Evolutionary conservation across 2,888 invertebrate species (phyloP).

Genomic region (Liopterus haemorrhoidalis): DNA sequence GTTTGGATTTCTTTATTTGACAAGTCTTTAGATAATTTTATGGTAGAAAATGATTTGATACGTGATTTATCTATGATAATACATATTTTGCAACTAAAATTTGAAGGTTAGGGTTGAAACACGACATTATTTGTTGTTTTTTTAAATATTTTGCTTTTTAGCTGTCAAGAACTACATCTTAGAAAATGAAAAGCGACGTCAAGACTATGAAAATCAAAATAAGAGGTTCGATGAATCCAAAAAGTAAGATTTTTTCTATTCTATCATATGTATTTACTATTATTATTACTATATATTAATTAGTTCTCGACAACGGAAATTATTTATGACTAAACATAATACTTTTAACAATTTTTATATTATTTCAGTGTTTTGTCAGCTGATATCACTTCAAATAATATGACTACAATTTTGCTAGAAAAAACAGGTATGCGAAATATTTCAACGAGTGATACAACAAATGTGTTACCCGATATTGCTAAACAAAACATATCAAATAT

Average conservation of each 20-base stretch:
- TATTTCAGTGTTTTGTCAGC: too few relatives aligned
- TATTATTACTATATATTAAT: too few relatives aligned
- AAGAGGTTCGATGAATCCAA: not conserved
- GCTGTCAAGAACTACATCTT: too few relatives aligned
- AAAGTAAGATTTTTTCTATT: not conserved
- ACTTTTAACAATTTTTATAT: too few relatives aligned
- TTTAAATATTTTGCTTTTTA: constrained; percentile 11
- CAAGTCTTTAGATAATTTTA: constrained; percentile 11
- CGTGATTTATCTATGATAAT: constrained; percentile 16
- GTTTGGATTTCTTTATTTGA: constrained; percentile 18
- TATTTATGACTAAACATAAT: too few relatives aligned
- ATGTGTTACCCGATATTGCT: not conserved
- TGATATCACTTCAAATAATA: too few relatives aligned
- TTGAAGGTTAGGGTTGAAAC: constrained; percentile 30
- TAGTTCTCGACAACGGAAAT: too few relatives aligned
- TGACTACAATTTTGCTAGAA: too few relatives aligned
- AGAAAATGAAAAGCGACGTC: too few relatives aligned
- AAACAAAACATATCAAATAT: not conserved
- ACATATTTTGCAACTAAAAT: constrained; percentile 35
- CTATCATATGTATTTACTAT: not conserved
- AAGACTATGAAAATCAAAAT: not conserved
- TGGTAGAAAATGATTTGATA: constrained; percentile 13
- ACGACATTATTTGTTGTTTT: not conserved
- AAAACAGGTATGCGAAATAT: constrained; percentile 3
- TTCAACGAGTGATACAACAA: not conserved